Conservation (phyloP, 2,113 vertebrate species). For the Polyodon spathula region DNA sequence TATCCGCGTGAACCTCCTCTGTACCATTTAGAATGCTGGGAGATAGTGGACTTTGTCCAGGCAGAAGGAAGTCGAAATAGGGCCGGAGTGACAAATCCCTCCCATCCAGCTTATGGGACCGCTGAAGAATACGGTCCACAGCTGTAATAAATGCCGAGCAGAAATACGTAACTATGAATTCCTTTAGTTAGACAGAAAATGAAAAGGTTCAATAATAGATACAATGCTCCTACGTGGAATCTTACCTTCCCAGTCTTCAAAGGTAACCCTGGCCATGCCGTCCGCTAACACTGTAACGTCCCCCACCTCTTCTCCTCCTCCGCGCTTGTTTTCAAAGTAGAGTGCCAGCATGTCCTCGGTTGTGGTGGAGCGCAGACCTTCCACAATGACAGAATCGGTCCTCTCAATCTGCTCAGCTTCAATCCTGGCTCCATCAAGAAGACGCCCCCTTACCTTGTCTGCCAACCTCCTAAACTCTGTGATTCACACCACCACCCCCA, state of each 20-base stretch:
- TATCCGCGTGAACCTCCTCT: not conserved
- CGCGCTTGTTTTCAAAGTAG: constrained; percentile 62
- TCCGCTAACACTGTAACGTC: constrained; percentile 33
- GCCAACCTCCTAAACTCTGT: constrained; percentile 46
- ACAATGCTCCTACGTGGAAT: not conserved
- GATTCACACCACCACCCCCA: too few species aligned
- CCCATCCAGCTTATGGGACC: constrained; percentile 46
- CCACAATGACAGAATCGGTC: constrained; percentile 48
- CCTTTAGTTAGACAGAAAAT: not conserved
- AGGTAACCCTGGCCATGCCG: constrained; percentile 43
- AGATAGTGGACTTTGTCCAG: not conserved
- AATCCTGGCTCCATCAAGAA: constrained; percentile 35
- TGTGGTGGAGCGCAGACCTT: constrained; percentile 21
- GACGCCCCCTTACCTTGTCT: constrained; percentile 28
- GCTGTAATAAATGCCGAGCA: constrained; percentile 35
- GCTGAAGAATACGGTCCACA: constrained; percentile 43
- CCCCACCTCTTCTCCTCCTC: constrained; percentile 40
- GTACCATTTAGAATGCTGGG: constrained; percentile 2
- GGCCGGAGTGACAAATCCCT: constrained; percentile 41
- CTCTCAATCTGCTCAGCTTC: constrained; percentile 42
- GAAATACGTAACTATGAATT: constrained; percentile 5
- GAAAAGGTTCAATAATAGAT: too few species aligned
- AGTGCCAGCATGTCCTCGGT: constrained; percentile 46
- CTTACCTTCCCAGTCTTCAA: constrained; percentile 55
- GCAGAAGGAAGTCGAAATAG: constrained; percentile 53